A percentile compares a stretch with the other conserved stretches of the same genome.
Evolutionary conservation across 2,888 invertebrate genomes (phyloP).

Genomic region (Aleiodes testaceus): DNA sequence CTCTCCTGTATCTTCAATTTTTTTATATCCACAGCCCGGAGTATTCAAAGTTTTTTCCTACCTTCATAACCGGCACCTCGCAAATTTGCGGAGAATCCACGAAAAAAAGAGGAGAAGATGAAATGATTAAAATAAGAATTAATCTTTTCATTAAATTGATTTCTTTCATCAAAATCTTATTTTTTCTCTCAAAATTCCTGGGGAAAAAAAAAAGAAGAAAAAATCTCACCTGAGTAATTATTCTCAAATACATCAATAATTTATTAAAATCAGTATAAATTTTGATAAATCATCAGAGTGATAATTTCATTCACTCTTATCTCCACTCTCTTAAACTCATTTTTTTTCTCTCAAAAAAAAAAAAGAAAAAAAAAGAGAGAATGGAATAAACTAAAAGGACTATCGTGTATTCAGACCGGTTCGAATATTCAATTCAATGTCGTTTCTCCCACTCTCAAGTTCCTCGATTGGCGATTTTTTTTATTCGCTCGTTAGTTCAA

Average conservation of each 20-base stretch:
- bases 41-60: slow-evolving; percentile 1
- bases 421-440: slow-evolving; percentile 42
- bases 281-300: neutral
- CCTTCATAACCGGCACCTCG: slow-evolving; percentile 19
- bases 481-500: slow-evolving; percentile 39
- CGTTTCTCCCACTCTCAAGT: neutral
- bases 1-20: slow-evolving; percentile 12
- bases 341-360: neutral
- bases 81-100: slow-evolving; percentile 11
- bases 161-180: neutral
- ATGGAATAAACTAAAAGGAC: neutral
- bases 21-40: slow-evolving; percentile 7
- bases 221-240: neutral
- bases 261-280: neutral
- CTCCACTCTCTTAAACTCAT: slow-evolving; percentile 1
- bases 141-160: slow-evolving; percentile 2
- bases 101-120: neutral
- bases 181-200: too few relatives aligned
- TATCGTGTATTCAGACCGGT: slow-evolving; percentile 40
- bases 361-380: neutral
- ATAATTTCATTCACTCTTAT: slow-evolving; percentile 12
- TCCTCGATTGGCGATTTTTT: slow-evolving; percentile 26
- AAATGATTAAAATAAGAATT: neutral
- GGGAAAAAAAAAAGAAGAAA: too few relatives aligned
- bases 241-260: neutral